A percentile compares a stretch with the other conserved stretches of the same genome.
Conservation (phyloP, 2,888 invertebrate species). For the Neoascia interrupta region DNA sequence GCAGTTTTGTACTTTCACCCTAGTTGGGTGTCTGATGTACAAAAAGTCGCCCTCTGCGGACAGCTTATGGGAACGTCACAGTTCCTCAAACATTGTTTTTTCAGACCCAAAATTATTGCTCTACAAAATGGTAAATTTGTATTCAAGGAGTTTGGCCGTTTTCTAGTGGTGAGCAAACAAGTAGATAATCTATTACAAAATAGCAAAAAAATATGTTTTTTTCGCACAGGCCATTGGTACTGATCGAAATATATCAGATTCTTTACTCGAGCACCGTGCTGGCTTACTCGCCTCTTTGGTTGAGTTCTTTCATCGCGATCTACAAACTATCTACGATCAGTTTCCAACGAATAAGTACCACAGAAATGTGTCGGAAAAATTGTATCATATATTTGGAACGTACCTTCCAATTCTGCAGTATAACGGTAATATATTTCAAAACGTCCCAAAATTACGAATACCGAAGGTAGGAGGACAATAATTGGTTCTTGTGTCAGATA, state of each 20-base stretch:
- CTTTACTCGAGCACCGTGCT: slow-evolving; percentile 89
- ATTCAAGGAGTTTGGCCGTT: slow-evolving; percentile 89
- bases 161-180: slow-evolving; percentile 90
- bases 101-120: slow-evolving; percentile 88
- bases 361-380: slow-evolving; percentile 85
- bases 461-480: slow-evolving; percentile 92
- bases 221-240: slow-evolving; percentile 91
- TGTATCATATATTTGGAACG: slow-evolving; percentile 93
- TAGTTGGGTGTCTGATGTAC: slow-evolving; percentile 92
- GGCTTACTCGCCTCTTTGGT: slow-evolving; percentile 88
- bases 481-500: not conserved
- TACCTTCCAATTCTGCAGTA: slow-evolving; percentile 92
- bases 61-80: slow-evolving; percentile 94
- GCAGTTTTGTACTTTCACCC: slow-evolving; percentile 96
- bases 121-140: slow-evolving; percentile 94
- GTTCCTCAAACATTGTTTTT: slow-evolving; percentile 89
- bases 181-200: too few species aligned
- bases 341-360: slow-evolving; percentile 79
- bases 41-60: slow-evolving; percentile 92
- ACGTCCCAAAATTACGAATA: slow-evolving; percentile 89
- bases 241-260: slow-evolving; percentile 91
- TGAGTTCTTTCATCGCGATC: slow-evolving; percentile 91
- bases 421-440: slow-evolving; percentile 90
- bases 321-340: slow-evolving; percentile 85
- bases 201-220: too few species aligned